Evolutionary conservation across 2,797 vertebrate species (phyloP), one percentile per base, ranked within the genome.

Genomic region (Spheniscus humboldti): DNA sequence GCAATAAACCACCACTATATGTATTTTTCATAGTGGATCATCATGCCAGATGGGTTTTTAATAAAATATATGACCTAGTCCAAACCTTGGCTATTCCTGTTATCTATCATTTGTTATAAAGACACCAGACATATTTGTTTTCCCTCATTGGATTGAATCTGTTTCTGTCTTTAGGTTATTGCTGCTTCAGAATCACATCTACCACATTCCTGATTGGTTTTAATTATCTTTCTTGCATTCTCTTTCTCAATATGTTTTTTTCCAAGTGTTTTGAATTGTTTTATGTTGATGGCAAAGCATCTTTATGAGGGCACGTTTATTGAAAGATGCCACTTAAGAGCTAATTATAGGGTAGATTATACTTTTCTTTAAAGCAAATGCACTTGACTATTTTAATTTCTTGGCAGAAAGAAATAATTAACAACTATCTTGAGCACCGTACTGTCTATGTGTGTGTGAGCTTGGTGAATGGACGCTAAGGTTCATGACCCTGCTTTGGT

Each of bases 141-240:
- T 92, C 47, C 52, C 31, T 90, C 18, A 17, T 35, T 74, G 62
- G 81, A 89, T 10, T 39, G 41, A 92, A 83, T 80, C 33, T 1
- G 7, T 67, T 92, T 55, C 41, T 77, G 7, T 93, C 50, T 88
- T 79, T 66, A 91, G 47, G 31, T 90, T 94, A 83, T 78, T 91
- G 47, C 47, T 90, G 30, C 50, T 77, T 92, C 43, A 86, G 50
- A 86, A 88, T 94, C 53, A 52, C n/a, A 81, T 87, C 60, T 82
- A 71, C 63, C 27, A 59, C 45, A 75, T 93, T 96, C 50, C 13
- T 81, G 64, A 78, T 45, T 84, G 82, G 31, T 83, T 93, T 92
- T 94, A 96, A 95, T 95, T 94, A 90, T 75, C 78, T 91, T 78
- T 73, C 68, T 86, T 91, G 35, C 33, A 43, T 87, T 91, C 30